Percentiles rank a stretch among this genome's conserved stretches.
phyloP scores from a whole-genome alignment of 1,140 invertebrate species.

The Popillia japonica region DNA sequence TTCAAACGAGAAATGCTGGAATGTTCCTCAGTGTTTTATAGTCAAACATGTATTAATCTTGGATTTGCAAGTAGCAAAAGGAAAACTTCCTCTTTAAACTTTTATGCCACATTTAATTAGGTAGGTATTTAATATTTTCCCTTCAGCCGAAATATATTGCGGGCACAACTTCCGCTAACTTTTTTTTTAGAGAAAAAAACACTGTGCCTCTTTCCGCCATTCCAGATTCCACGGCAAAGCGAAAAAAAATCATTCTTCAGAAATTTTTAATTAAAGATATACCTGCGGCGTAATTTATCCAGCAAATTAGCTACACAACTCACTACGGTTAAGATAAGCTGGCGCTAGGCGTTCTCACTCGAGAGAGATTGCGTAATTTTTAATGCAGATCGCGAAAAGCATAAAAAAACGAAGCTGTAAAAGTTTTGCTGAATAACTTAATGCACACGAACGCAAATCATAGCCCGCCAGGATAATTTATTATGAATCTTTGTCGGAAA shows the following conservation, averaged over 20 bases:
- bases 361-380: not conserved
- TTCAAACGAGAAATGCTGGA: no score
- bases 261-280: conserved; percentile 13
- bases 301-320: not conserved
- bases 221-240: not conserved
- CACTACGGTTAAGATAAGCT: not conserved
- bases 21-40: no score
- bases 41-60: no score
- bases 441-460: not conserved
- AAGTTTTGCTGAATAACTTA: not conserved
- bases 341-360: not conserved
- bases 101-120: not conserved
- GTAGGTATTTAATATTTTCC: not conserved
- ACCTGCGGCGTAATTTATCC: conserved; percentile 6
- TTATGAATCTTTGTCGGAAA: not conserved
- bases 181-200: not conserved
- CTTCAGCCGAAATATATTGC: not conserved
- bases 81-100: not conserved
- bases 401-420: not conserved
- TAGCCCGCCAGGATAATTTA: not conserved
- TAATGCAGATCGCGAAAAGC: not conserved
- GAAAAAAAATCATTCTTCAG: not conserved
- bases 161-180: not conserved
- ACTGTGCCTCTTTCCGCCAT: not conserved
- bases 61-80: not conserved